Evolutionary conservation across 2,888 invertebrate species (phyloP), one percentile per base, ranked within the genome.

Genomic region (Fissipunctia ypsillon): DNA sequence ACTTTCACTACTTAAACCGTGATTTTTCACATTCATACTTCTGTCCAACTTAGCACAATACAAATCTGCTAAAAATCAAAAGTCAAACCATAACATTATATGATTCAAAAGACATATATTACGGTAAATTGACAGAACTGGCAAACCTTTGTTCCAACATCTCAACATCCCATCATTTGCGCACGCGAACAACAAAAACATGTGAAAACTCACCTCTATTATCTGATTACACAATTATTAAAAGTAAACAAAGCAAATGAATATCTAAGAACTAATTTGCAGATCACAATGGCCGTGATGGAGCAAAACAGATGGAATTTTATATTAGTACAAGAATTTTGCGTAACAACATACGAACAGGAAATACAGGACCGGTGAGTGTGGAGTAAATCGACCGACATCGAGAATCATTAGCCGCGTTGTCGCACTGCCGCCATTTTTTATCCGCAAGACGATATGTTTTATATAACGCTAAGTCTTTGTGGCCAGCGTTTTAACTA

Each of bases 331-430:
- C 84, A 85, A 93, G 88, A 92, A 93, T 94, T 95, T 94, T 89
- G 90, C 92, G 90, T 91, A 92, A 94, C 90, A 86, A 89, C 87
- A 86, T 86, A 89, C 88, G 88, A 94, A 95, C 95, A 91, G 94
- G 95, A 95, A 95, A 95, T 94, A 94, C 95, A 92, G 94, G 95
- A 91, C 89, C 71, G 88, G 91, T 89, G 87, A 92, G 91, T 91
- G 88, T 80, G 78, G 87, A 80, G 83, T 87, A 86, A 84, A 83
- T 88, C 88, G 88, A 88, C 88, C 85, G 84, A 84, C 80, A 80
- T 83, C 79, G 72, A 80, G 88, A 88, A 90, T 92, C 93, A 93
- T 94, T 94, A 93, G 86, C 87, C 74, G 84, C 76, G 85, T 89
- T 89, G 90, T 86, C 87, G 90, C 90, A 90, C 90, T 88, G 74